Percentiles rank a stretch among this genome's conserved stretches.
Conservation (phyloP, 2,797 vertebrate species). For the Eidolon dupreanum region DNA sequence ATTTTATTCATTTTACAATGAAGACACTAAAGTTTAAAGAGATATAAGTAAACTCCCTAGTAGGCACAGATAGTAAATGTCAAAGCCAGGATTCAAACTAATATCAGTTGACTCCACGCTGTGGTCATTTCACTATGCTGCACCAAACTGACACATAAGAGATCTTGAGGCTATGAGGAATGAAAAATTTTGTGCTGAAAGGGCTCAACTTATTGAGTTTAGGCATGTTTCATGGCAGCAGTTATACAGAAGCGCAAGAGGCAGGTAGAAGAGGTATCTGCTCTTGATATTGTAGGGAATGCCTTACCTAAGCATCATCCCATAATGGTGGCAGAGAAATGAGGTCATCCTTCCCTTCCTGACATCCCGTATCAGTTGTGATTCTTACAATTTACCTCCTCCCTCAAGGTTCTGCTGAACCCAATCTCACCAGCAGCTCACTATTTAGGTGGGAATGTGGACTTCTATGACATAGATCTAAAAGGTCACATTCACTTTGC, state of each 20-base stretch:
- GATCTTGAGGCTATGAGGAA: not conserved
- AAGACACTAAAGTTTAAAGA: not conserved
- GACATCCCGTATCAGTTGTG: not conserved
- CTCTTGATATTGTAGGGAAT: not conserved
- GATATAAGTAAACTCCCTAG: not conserved
- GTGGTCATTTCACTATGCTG: not conserved
- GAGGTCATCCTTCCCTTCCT: not conserved
- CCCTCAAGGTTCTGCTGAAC: not conserved
- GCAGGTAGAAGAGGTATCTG: not conserved
- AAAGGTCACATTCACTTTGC: not conserved
- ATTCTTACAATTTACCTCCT: not conserved
- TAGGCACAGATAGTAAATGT: not conserved
- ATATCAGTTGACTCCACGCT: not conserved
- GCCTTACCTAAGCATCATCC: not conserved
- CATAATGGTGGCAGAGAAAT: not conserved
- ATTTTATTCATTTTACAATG: not conserved
- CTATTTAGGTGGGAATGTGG: not conserved
- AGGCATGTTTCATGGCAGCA: not conserved
- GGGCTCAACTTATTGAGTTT: not conserved
- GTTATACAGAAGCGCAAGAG: not conserved
- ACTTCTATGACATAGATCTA: not conserved
- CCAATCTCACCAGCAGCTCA: not conserved
- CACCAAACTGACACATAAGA: not conserved
- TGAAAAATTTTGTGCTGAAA: not conserved
- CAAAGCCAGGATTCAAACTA: not conserved